Base-by-base conservation (phyloP, 2,888 invertebrate genomes). In the Drosophila kuntzei region DNA sequence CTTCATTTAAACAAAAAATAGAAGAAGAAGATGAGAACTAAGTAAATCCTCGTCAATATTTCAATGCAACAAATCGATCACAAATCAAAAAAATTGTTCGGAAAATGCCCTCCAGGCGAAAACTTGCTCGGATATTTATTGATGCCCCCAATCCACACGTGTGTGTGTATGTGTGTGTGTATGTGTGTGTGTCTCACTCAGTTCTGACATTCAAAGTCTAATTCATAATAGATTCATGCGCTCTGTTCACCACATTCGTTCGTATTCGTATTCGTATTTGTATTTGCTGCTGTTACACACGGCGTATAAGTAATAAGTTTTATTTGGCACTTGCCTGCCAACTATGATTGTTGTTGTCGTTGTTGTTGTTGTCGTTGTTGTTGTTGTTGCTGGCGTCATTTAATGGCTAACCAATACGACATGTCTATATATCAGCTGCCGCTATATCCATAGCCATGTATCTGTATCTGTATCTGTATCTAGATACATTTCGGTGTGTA, bases 221-320 rank as follows among this genome's bases (percentile, higher is more conserved):
- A 84, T 84, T 85, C 90, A 89, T 89, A 83, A 86, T 89, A 89
- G 88, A 84, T 89, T 87, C 89, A 78, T 85, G 75, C 60, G 88
- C 43, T 18, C 69, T 69, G 39, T 65, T 57, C 50, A 43, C 34
- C 46, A 50, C 47, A 50, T 60, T 61, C 39, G 34, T 63, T 36
- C 25, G 14, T 18, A 18, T 57, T 49, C 44, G 43, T 57, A 50
- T 64, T 65, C 60, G 12, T 22, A 22, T n/a, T 25, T 25, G 44
- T 12, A 12, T 47, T 37, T 47, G 64, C 54, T 27, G 39, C 54
- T 63, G 57, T 47, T 76, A 57, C 65, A 84, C 87, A 71, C 69
- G 84, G 89, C 90, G 85, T 89, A 85, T 85, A 89, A 89, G 85
- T 88, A 88, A 85, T 85, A 88, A 89, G 89, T 84, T 84, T 86